Evolutionary conservation across 2,888 invertebrate species (phyloP).

Genomic region (Agrypnus murinus): DNA sequence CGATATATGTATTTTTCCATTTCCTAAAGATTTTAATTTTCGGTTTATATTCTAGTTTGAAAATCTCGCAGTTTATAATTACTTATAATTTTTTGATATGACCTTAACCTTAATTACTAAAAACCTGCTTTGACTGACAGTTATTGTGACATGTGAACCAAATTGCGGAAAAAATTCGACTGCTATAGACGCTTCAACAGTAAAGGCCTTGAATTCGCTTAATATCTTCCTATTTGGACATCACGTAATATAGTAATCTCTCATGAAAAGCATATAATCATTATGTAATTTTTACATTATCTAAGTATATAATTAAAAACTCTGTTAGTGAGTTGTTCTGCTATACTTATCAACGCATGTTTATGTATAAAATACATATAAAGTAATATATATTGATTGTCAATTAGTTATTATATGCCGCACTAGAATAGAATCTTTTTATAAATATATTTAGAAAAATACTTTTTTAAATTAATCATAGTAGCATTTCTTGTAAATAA

Average conservation of each 20-base stretch:
- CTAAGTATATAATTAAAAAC: constrained; percentile 47
- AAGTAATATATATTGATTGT: neutral
- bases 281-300: constrained; percentile 47
- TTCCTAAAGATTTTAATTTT: constrained; percentile 1
- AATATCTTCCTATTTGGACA: constrained; percentile 50
- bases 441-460: too few species aligned
- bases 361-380: constrained; percentile 26
- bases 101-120: constrained; percentile 46
- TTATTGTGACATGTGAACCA: constrained; percentile 43
- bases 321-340: constrained; percentile 28
- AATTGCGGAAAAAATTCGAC: constrained; percentile 44
- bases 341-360: constrained; percentile 26
- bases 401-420: neutral
- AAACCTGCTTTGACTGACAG: constrained; percentile 34
- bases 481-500: too few species aligned
- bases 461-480: too few species aligned
- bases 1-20: constrained; percentile 28
- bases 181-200: constrained; percentile 42
- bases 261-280: constrained; percentile 48
- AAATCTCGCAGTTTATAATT: neutral
- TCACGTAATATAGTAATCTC: constrained; percentile 51
- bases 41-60: neutral
- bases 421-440: too few species aligned
- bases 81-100: constrained; percentile 15
- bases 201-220: constrained; percentile 47